Percentiles rank a stretch among this genome's conserved stretches.
phyloP scores from a whole-genome alignment of 2,797 vertebrate species.

The Falco novaeseelandiae region DNA sequence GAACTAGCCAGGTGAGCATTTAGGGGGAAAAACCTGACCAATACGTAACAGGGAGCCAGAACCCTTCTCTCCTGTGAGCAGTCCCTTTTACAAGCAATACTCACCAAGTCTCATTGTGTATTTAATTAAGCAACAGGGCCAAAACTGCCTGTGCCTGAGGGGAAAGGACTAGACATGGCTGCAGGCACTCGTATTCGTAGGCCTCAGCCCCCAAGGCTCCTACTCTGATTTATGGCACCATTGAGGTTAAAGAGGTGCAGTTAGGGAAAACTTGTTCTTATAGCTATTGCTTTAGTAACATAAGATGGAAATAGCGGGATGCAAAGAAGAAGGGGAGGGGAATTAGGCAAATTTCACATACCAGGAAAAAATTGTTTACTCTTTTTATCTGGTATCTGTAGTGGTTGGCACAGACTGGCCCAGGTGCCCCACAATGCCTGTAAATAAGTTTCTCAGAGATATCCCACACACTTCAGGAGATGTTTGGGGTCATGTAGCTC shows the following conservation, averaged over 20 bases:
- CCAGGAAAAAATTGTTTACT: neutral
- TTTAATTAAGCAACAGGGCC: neutral
- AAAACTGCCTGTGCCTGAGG: neutral
- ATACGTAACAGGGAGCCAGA: neutral
- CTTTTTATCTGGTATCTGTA: neutral
- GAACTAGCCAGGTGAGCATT: rapidly evolving
- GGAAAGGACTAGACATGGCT: neutral
- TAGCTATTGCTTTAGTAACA: neutral
- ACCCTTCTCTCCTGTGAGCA: neutral
- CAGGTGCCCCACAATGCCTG: neutral
- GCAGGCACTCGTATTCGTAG: neutral
- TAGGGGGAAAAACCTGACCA: neutral
- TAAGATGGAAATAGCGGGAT: neutral
- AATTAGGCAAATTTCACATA: neutral
- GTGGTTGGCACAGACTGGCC: neutral
- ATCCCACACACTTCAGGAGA: neutral
- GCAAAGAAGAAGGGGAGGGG: neutral
- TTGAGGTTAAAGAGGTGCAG: neutral
- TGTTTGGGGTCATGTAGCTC: rapidly evolving
- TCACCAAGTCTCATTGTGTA: neutral
- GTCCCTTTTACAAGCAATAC: neutral
- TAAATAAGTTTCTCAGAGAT: neutral
- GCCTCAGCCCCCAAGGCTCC: neutral
- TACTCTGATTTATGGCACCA: neutral
- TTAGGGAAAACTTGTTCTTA: neutral